phyloP scores from a whole-genome alignment of 2,113 vertebrate genomes.

The Corydoras maculifer region DNA sequence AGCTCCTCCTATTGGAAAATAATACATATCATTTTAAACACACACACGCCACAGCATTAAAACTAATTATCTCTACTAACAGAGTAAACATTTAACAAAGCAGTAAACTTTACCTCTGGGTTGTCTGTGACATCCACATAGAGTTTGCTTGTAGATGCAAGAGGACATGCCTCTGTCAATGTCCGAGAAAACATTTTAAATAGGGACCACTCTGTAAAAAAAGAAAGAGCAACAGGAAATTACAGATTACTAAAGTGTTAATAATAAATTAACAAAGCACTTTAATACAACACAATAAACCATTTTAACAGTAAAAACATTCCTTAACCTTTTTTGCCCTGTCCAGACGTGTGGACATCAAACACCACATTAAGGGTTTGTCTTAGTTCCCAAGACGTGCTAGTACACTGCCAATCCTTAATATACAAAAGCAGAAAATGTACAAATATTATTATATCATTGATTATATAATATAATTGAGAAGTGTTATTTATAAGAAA shows the following conservation, averaged over 20 bases:
- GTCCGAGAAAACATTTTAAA: slow-evolving; percentile 97
- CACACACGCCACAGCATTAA: not conserved
- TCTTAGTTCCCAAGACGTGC: slow-evolving; percentile 87
- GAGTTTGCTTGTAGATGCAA: slow-evolving; percentile 87
- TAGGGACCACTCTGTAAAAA: slow-evolving; percentile 85
- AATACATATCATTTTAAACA: not conserved
- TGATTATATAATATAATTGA: too few species aligned
- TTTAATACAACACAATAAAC: too few species aligned
- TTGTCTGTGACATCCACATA: slow-evolving; percentile 84
- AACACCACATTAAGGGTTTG: slow-evolving; percentile 91
- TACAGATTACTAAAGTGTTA: too few species aligned
- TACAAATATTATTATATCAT: too few species aligned
- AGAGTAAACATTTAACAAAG: not conserved
- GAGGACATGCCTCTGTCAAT: slow-evolving; percentile 85
- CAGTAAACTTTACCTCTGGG: slow-evolving; percentile 67
- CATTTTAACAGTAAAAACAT: too few species aligned
- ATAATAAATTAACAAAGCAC: too few species aligned
- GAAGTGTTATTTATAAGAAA: too few species aligned
- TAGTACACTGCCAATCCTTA: slow-evolving; percentile 73
- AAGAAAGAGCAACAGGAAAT: not conserved
- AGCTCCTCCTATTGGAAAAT: slow-evolving; percentile 71
- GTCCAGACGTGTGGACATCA: slow-evolving; percentile 77
- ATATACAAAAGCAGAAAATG: not conserved
- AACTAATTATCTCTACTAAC: not conserved
- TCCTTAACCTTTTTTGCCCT: slow-evolving; percentile 78